These are phyloP conservation scores for Laspeyria flexula DNA, from an alignment of 2,888 invertebrate species.

Conservation along the genomic window DNA sequence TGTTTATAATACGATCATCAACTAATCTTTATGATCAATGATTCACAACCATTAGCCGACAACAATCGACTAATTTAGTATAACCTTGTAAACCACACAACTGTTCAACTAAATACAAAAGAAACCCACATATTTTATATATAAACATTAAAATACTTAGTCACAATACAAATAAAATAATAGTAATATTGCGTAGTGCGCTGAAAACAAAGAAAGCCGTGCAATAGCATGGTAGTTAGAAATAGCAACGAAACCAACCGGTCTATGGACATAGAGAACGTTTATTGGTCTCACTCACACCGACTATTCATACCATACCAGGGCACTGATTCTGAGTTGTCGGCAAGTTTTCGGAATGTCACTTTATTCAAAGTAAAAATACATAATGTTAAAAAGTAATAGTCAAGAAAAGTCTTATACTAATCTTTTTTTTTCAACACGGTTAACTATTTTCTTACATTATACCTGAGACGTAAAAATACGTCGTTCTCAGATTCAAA, in stretches of 20 bases:
- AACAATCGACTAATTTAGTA: constrained; percentile 4
- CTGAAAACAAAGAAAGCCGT: constrained; percentile 65
- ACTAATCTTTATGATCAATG: constrained; percentile 1
- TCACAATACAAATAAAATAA: constrained; percentile 35
- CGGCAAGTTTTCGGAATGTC: no score
- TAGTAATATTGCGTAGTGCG: constrained; percentile 49
- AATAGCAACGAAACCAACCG: constrained; percentile 54
- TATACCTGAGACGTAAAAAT: not conserved
- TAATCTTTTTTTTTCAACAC: no score
- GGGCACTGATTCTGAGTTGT: no score
- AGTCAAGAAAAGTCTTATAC: no score
- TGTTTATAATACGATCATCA: not conserved
- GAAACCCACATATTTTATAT: constrained; percentile 4
- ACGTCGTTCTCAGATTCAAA: no score
- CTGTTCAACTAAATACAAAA: constrained; percentile 9
- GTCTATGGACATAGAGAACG: constrained; percentile 37
- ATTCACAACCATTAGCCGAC: not conserved
- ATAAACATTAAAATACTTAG: constrained; percentile 36
- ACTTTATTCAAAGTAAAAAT: no score
- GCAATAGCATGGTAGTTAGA: constrained; percentile 60
- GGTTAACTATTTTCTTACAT: no score
- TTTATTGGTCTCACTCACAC: constrained; percentile 31
- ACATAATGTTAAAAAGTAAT: no score
- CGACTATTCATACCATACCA: constrained; percentile 71
- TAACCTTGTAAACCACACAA: constrained; percentile 7